Conservation (phyloP, 1,140 invertebrate genomes). For the Conus ventricosus region DNA sequence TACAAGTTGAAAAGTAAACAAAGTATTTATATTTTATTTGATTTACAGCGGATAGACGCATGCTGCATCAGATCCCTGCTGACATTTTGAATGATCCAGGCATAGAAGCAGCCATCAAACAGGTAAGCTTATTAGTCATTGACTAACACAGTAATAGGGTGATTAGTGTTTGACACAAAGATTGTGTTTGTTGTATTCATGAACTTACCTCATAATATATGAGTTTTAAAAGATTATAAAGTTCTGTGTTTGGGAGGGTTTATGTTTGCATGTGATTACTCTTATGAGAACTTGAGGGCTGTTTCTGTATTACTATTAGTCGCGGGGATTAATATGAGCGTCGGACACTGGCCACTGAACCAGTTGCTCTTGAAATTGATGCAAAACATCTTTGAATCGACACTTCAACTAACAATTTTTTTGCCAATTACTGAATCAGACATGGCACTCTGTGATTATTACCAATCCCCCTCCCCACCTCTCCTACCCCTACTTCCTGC, state of each 20-base stretch:
- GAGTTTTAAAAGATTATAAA: background rate
- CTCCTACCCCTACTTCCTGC: too few relatives aligned
- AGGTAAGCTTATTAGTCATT: constrained; percentile 43
- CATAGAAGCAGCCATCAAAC: constrained; percentile 81
- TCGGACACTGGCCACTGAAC: too few relatives aligned
- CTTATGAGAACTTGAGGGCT: background rate
- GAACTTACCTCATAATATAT: background rate
- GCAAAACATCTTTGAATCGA: too few relatives aligned
- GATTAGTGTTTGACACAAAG: background rate
- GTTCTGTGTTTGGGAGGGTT: background rate
- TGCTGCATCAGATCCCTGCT: constrained; percentile 81
- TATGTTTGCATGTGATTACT: background rate
- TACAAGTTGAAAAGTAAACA: background rate
- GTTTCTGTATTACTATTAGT: too few relatives aligned
- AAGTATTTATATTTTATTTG: background rate
- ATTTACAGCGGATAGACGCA: constrained; percentile 35
- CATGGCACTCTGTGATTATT: too few relatives aligned
- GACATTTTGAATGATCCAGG: constrained; percentile 87
- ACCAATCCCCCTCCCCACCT: too few relatives aligned
- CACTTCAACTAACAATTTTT: too few relatives aligned
- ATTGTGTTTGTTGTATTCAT: background rate
- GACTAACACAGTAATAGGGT: background rate
- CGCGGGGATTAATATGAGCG: too few relatives aligned
- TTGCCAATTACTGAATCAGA: too few relatives aligned
- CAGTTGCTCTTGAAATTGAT: too few relatives aligned